Evolutionary conservation across 2,797 vertebrate species (phyloP).

Genomic region (Sarcoramphus papa): DNA sequence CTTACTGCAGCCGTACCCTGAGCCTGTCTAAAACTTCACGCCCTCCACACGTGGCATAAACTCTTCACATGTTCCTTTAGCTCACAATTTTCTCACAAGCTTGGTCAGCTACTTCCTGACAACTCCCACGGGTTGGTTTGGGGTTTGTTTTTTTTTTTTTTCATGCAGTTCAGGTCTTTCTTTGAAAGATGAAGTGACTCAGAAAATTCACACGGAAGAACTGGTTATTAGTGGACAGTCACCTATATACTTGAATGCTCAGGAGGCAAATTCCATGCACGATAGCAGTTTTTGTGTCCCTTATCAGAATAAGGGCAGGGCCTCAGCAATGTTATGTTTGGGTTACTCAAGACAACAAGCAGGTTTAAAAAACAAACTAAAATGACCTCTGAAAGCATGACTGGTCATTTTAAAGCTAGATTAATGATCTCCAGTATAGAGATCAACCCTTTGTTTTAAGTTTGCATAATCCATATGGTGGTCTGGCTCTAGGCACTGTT

Average conservation of each 20-base stretch:
- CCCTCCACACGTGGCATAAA: background rate
- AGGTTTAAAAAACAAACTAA: background rate
- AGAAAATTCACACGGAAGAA: background rate
- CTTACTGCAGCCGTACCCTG: background rate
- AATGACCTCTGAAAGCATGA: background rate
- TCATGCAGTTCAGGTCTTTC: background rate
- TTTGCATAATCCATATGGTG: background rate
- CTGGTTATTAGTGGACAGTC: background rate
- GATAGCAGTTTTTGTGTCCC: background rate
- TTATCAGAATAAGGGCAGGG: background rate
- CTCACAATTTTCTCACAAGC: background rate
- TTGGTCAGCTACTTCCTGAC: background rate
- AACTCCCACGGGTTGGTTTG: background rate
- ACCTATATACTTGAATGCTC: background rate
- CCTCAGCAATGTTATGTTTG: background rate
- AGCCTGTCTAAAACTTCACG: background rate
- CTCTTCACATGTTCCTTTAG: background rate
- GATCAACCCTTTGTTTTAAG: background rate
- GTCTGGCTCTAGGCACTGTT: background rate
- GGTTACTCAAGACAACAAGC: background rate
- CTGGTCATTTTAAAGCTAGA: constrained; percentile 6
- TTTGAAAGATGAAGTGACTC: background rate
- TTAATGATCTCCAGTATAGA: background rate
- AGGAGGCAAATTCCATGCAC: background rate
- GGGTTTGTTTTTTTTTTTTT: background rate